Conservation (phyloP, 2,888 invertebrate genomes). For the Alviniconcha strummeri region DNA sequence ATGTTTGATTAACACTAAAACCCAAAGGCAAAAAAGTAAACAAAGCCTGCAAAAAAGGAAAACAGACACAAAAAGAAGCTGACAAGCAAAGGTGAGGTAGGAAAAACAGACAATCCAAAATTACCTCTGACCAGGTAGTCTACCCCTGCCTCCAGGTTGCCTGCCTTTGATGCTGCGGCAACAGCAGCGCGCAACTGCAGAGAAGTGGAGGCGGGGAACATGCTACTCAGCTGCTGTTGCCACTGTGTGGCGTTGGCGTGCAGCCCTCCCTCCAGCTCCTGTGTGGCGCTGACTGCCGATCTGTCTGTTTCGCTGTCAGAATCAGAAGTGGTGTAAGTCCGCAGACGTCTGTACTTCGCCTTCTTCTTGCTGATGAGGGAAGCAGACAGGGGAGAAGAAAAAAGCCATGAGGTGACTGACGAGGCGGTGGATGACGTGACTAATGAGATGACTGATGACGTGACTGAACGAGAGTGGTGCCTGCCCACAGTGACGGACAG, state of each 20-base stretch:
- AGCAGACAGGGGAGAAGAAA: background rate
- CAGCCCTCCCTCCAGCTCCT: background rate
- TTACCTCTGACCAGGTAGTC: slow-evolving; percentile 26
- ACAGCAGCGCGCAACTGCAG: slow-evolving; percentile 16
- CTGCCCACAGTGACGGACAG: no score
- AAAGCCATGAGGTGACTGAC: background rate
- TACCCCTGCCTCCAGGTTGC: slow-evolving; percentile 26
- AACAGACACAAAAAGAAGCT: no score
- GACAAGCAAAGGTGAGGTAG: no score
- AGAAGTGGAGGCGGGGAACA: slow-evolving; percentile 20
- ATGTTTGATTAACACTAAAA: no score
- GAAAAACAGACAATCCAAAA: no score
- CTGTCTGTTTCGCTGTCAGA: slow-evolving; percentile 13
- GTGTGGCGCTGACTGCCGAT: background rate
- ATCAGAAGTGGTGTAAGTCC: slow-evolving; percentile 19
- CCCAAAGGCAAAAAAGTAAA: no score
- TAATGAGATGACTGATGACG: no score
- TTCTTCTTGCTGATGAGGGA: slow-evolving; percentile 10
- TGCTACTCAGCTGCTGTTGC: slow-evolving; percentile 18
- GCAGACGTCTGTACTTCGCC: background rate
- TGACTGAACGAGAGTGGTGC: no score
- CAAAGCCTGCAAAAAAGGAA: no score
- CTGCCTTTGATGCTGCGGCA: slow-evolving; percentile 10
- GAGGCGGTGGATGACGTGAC: no score
- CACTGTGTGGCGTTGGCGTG: background rate